These are phyloP conservation scores for Pitangus sulphuratus DNA, from an alignment of 2,797 vertebrate genomes.

Conservation along the genomic window DNA sequence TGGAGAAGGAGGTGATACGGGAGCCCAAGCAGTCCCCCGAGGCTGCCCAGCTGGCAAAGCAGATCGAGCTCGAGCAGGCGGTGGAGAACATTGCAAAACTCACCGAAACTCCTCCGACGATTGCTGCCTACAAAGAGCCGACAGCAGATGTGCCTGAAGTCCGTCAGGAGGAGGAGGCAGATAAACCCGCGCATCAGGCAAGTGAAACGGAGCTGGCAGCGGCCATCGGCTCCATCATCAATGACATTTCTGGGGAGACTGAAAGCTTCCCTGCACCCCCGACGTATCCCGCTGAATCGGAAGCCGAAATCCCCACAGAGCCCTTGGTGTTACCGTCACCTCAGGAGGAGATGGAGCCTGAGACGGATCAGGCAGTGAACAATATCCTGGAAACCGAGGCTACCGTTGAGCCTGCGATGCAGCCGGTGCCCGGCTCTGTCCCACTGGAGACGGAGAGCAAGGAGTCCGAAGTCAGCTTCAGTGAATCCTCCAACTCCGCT, in stretches of 20 bases:
- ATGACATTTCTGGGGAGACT: slow-evolving; percentile 86
- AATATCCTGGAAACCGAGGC: slow-evolving; percentile 79
- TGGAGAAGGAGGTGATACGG: slow-evolving; percentile 76
- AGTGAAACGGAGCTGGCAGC: slow-evolving; percentile 97
- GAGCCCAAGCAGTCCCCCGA: slow-evolving; percentile 83
- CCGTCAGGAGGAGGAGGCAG: slow-evolving; percentile 84
- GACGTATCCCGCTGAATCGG: slow-evolving; percentile 80
- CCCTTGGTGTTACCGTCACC: slow-evolving; percentile 77
- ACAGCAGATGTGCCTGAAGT: slow-evolving; percentile 73
- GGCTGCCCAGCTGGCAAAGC: slow-evolving; percentile 85
- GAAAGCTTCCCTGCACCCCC: slow-evolving; percentile 89
- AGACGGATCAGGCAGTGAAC: slow-evolving; percentile 83
- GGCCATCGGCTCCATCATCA: slow-evolving; percentile 97
- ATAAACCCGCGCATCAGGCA: slow-evolving; percentile 90
- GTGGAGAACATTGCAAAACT: slow-evolving; percentile 97
- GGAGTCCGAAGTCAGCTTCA: slow-evolving; percentile 73
- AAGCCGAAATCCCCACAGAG: slow-evolving; percentile 71
- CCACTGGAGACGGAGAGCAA: slow-evolving; percentile 73
- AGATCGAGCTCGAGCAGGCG: slow-evolving; percentile 94
- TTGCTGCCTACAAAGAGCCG: slow-evolving; percentile 85
- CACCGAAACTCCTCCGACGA: slow-evolving; percentile 80
- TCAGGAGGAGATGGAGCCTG: slow-evolving; percentile 86
- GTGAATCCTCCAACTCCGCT: slow-evolving; percentile 60
- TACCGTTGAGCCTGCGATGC: slow-evolving; percentile 1
- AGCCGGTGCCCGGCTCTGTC: background rate